phyloP scores from a whole-genome alignment of 2,113 vertebrate species.

The Pristiophorus japonicus region DNA sequence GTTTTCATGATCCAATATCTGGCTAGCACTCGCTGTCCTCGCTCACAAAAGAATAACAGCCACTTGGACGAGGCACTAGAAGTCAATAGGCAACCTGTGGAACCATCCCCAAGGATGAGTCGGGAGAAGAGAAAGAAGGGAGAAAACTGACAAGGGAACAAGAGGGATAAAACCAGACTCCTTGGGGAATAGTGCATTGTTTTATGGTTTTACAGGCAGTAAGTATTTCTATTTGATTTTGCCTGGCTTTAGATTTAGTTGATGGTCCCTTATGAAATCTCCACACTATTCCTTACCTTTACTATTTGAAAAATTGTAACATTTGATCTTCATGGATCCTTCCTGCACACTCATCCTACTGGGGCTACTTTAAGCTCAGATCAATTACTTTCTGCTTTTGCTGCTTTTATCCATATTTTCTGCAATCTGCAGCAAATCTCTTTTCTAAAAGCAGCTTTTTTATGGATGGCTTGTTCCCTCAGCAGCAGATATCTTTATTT shows the following conservation, averaged over 20 bases:
- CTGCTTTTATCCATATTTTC: background rate
- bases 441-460: background rate
- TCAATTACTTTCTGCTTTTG: background rate
- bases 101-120: background rate
- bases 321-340: slow-evolving; percentile 21
- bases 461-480: background rate
- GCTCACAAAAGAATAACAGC: background rate
- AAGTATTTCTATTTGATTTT: slow-evolving; percentile 24
- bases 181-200: background rate
- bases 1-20: background rate
- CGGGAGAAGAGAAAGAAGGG: too few species aligned
- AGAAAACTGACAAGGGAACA: background rate
- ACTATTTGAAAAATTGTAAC: slow-evolving; percentile 9
- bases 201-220: slow-evolving; percentile 17
- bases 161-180: background rate
- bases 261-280: background rate
- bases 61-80: background rate
- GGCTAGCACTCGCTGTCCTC: background rate
- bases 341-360: background rate
- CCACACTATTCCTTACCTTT: background rate
- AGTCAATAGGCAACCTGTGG: background rate
- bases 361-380: background rate
- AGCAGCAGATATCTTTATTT: background rate
- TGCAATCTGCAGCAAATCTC: background rate
- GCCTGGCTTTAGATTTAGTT: slow-evolving; percentile 1